Percentiles rank a stretch among this genome's conserved stretches.
These are phyloP conservation scores for Anguilla rostrata DNA, from an alignment of 2,113 vertebrate species.

Conservation along the genomic window DNA sequence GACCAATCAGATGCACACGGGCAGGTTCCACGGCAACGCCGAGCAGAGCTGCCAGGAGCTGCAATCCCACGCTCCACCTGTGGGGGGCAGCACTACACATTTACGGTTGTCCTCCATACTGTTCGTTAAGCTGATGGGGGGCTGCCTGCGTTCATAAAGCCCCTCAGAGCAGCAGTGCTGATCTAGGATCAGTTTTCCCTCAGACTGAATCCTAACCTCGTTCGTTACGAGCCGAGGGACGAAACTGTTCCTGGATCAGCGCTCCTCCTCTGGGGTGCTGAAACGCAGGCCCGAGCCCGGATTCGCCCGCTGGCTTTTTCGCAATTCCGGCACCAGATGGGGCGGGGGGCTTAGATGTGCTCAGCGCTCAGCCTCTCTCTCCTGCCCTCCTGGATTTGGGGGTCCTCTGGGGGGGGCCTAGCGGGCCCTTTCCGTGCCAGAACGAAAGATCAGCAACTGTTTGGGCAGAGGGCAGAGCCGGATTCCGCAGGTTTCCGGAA, in stretches of 20 bases:
- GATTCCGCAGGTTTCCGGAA: background rate
- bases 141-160: too few species aligned
- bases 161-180: too few species aligned
- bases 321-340: too few species aligned
- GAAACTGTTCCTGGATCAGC: background rate
- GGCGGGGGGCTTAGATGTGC: background rate
- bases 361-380: background rate
- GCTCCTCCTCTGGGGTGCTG: too few species aligned
- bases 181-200: too few species aligned
- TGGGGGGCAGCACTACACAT: background rate
- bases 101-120: background rate
- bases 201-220: too few species aligned
- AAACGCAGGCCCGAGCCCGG: too few species aligned
- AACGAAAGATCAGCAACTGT: background rate
- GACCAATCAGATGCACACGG: background rate
- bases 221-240: too few species aligned
- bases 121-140: background rate
- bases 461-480: background rate
- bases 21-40: background rate
- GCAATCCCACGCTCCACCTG: background rate
- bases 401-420: background rate
- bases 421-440: background rate
- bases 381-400: background rate
- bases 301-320: background rate
- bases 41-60: background rate